Evolutionary conservation across 2,888 invertebrate genomes (phyloP), one percentile per base, ranked within the genome.

Genomic region (Lepidonotus clava): DNA sequence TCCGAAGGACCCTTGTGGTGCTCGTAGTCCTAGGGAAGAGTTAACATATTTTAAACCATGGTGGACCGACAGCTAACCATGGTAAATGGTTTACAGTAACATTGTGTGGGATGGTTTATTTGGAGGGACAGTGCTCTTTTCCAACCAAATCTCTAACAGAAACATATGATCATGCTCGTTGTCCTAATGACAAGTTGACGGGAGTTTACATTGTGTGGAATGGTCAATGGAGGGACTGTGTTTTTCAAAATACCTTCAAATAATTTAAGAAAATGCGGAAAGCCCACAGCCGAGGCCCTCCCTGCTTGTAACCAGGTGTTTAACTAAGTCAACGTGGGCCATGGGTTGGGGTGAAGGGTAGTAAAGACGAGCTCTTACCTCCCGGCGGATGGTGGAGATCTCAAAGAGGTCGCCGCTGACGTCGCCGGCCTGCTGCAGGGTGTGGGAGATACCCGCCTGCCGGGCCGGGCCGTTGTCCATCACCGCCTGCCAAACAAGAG

Each of bases 401-500:
- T 98, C 98, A 92, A 98, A 96, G 83, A 97, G 96, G 94, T 98
- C 98, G 8, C 96, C 97, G 86, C 97, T 95, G 38, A 95, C 94
- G 21, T 96, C 96, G 0, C 97, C 97, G 53, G 96, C 96, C 66
- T 95, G 94, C 91, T 97, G 97, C 0, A 98, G 94, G 34, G 95
- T 95, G 14, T 93, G 93, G 0, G 96, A 95, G 90, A 96, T 96
- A 40, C 94, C 93, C 24, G 89, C 91, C 36, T 93, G 90, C 91
- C 95, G 94, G 0, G 97, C 97, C 18, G 96, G 96, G 88, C 97
- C 97, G 95, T 97, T 97, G 93, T 97, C 97, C 93, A 97, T 94
- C 77, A 96, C 95, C 89, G 96, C 95, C 96, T 96, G 86, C 6
- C 85, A 71, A 14, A 2, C 28, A 41, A 46, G 8, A 21, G n/a